A percentile compares a stretch with the other conserved stretches of the same genome.
These are phyloP conservation scores for Stenichneumon culpator DNA, from an alignment of 2,888 invertebrate genomes.

Conservation along the genomic window DNA sequence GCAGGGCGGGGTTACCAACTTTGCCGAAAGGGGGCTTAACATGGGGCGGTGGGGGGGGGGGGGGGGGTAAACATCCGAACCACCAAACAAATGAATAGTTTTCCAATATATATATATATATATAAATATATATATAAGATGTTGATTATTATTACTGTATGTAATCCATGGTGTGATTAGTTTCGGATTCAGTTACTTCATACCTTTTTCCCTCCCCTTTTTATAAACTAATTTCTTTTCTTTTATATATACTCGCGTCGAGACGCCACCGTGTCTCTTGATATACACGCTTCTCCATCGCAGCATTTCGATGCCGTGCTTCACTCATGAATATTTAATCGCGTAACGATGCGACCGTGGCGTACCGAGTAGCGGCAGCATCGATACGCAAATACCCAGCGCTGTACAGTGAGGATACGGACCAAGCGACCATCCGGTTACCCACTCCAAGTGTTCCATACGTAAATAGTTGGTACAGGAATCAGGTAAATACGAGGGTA, in stretches of 20 bases:
- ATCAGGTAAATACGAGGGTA: slow-evolving; percentile 66
- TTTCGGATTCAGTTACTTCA: not conserved
- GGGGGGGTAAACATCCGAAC: no score
- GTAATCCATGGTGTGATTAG: not conserved
- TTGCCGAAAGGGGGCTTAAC: no score
- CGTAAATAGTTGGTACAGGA: slow-evolving; percentile 67
- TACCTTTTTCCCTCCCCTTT: not conserved
- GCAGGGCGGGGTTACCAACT: no score
- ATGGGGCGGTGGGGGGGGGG: no score
- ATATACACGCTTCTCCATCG: slow-evolving; percentile 41
- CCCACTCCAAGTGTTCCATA: slow-evolving; percentile 62
- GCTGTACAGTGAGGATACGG: slow-evolving; percentile 37
- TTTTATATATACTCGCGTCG: not conserved
- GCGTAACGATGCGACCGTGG: slow-evolving; percentile 65
- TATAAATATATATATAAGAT: no score
- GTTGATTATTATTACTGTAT: not conserved
- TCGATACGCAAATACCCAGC: slow-evolving; percentile 73
- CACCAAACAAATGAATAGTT: no score
- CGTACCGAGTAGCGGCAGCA: slow-evolving; percentile 70
- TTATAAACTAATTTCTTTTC: not conserved
- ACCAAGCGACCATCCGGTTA: slow-evolving; percentile 38
- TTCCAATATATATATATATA: no score
- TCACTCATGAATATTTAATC: slow-evolving; percentile 78
- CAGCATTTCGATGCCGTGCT: slow-evolving; percentile 61
- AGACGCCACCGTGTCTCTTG: not conserved